Conservation (phyloP, 1,140 invertebrate genomes). For the Hirudo medicinalis region DNA sequence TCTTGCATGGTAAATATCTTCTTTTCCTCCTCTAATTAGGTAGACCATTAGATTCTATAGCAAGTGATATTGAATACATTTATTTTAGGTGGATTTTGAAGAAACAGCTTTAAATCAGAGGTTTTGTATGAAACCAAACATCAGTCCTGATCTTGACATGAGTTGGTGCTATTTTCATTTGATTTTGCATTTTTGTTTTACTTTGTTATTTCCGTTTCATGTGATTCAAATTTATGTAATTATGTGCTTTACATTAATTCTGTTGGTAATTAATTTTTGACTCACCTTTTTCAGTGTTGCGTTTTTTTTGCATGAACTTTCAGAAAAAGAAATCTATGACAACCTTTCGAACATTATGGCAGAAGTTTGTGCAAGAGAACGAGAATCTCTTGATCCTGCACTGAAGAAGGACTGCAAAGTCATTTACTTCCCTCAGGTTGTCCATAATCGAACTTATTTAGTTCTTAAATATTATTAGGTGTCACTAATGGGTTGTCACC, state of each 20-base stretch:
- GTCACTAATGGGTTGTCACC: no score
- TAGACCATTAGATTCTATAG: no score
- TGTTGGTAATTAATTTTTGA: no score
- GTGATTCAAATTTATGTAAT: no score
- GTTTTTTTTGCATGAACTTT: constrained; percentile 18
- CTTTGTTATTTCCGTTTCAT: no score
- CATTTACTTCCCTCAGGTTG: constrained; percentile 56
- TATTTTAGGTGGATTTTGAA: constrained; percentile 52
- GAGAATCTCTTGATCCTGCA: constrained; percentile 51
- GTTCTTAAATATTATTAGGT: no score
- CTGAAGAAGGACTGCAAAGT: constrained; percentile 51
- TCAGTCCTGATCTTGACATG: constrained; percentile 57
- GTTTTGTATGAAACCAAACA: constrained; percentile 53
- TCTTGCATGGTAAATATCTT: no score
- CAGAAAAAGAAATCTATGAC: constrained; percentile 40
- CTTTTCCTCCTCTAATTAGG: no score
- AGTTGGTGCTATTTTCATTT: constrained; percentile 33
- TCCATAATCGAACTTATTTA: no score
- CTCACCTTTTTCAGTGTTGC: constrained; percentile 6
- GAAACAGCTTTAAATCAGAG: constrained; percentile 49
- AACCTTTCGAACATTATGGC: constrained; percentile 45
- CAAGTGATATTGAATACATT: background rate
- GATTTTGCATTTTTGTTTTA: constrained; percentile 15
- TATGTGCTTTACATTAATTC: no score
- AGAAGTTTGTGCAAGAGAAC: constrained; percentile 53